These are phyloP conservation scores for Coendou prehensilis DNA, from an alignment of 2,797 vertebrate genomes.

Conservation along the genomic window DNA sequence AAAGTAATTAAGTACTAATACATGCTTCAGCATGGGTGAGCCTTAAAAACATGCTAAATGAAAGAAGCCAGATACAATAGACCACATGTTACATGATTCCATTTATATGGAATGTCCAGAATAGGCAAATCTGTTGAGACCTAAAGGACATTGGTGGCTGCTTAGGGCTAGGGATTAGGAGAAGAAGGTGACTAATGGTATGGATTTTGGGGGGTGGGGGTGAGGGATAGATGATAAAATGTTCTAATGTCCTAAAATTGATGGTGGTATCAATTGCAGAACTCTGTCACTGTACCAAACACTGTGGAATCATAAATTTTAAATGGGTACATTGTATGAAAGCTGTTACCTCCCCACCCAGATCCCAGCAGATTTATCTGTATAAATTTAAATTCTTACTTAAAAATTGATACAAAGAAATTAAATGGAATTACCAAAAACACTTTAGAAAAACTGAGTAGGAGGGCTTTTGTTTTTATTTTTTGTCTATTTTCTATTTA, in stretches of 20 bases:
- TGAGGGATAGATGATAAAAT: background rate
- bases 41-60: background rate
- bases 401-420: slow-evolving; percentile 45
- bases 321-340: background rate
- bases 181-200: background rate
- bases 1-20: background rate
- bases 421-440: slow-evolving; percentile 29
- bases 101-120: background rate
- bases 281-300: background rate
- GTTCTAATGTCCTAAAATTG: background rate
- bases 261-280: background rate
- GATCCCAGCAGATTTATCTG: background rate
- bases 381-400: slow-evolving; percentile 27
- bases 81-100: background rate
- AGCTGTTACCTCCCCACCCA: background rate
- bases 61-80: background rate
- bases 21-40: background rate
- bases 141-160: background rate
- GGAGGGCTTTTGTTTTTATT: slow-evolving; percentile 25
- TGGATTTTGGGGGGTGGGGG: background rate
- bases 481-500: background rate
- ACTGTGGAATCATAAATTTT: background rate
- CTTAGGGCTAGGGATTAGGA: background rate
- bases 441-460: slow-evolving; percentile 48
- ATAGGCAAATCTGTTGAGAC: background rate